A percentile compares a stretch with the other conserved stretches of the same genome.
Conservation (phyloP, 2,888 invertebrate species). For the Flexamia atlantica region DNA sequence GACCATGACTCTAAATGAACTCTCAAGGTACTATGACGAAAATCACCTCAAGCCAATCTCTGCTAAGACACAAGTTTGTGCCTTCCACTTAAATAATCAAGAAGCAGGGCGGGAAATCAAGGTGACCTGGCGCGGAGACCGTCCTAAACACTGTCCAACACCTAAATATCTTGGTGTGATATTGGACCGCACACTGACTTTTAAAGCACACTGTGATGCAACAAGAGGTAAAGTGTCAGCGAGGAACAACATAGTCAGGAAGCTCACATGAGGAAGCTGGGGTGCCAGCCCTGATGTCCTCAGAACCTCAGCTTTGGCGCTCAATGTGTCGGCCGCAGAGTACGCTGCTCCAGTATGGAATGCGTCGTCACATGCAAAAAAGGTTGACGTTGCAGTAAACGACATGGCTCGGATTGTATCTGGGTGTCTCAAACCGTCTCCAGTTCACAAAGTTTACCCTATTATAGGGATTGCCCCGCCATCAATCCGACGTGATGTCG, state of each 20-base stretch:
- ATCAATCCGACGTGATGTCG: slow-evolving; percentile 55
- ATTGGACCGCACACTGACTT: slow-evolving; percentile 67
- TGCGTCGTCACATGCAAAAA: slow-evolving; percentile 59
- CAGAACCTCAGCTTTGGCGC: slow-evolving; percentile 54
- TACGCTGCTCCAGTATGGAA: slow-evolving; percentile 62
- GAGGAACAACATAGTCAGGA: slow-evolving; percentile 65
- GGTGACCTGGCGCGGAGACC: slow-evolving; percentile 61
- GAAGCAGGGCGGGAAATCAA: slow-evolving; percentile 61
- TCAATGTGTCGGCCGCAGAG: slow-evolving; percentile 61
- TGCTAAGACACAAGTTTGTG: slow-evolving; percentile 10
- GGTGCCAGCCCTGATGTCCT: slow-evolving; percentile 59
- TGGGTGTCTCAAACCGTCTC: slow-evolving; percentile 63
- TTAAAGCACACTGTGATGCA: slow-evolving; percentile 63
- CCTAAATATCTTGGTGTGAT: slow-evolving; percentile 67
- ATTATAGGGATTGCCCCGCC: slow-evolving; percentile 47
- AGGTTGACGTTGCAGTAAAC: slow-evolving; percentile 60
- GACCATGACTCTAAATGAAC: neutral
- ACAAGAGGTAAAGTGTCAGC: slow-evolving; percentile 55
- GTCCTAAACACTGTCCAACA: slow-evolving; percentile 50
- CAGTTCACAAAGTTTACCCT: slow-evolving; percentile 44
- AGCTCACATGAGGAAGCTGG: slow-evolving; percentile 64
- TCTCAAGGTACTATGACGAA: neutral
- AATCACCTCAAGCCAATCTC: neutral
- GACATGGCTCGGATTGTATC: slow-evolving; percentile 45
- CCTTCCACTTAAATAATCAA: slow-evolving; percentile 60